A percentile compares a stretch with the other conserved stretches of the same genome.
phyloP scores from a whole-genome alignment of 2,113 vertebrate genomes.

The Heterocephalus glaber region DNA sequence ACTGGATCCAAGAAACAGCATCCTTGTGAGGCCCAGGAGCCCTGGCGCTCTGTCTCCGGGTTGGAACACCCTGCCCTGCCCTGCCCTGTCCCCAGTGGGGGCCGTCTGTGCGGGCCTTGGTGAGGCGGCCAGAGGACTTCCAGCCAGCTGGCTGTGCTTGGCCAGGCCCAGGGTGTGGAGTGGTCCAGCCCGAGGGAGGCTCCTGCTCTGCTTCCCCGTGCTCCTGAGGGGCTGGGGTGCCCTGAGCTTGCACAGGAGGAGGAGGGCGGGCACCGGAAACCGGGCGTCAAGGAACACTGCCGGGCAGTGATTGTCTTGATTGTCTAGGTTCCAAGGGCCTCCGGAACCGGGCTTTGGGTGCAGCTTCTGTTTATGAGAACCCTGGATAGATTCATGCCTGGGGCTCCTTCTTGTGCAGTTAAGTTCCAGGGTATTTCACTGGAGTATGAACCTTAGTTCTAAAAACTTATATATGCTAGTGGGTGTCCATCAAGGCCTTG shows the following conservation, averaged over 20 bases:
- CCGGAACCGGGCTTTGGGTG: no score
- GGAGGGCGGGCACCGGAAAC: no score
- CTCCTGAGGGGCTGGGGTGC: not conserved
- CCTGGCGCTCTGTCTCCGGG: not conserved
- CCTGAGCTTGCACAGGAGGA: not conserved
- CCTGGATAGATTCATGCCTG: not conserved
- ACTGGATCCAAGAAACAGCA: not conserved
- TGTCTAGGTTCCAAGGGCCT: not conserved
- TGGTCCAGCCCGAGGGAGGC: not conserved
- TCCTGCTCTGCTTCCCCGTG: not conserved
- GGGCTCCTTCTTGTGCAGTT: not conserved
- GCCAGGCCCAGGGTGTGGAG: no score
- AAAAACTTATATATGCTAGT: not conserved
- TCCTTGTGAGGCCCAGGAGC: not conserved
- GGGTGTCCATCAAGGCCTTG: not conserved
- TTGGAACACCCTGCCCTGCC: rapidly evolving
- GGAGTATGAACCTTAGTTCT: not conserved
- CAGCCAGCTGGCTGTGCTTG: no score
- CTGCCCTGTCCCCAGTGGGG: no score
- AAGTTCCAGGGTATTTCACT: not conserved
- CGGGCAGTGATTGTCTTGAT: no score
- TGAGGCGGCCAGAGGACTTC: no score
- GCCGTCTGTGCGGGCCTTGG: no score
- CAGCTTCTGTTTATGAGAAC: not conserved
- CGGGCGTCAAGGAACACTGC: no score